Base-by-base conservation (phyloP, 2,888 invertebrate genomes). In the Crematogaster levior region DNA sequence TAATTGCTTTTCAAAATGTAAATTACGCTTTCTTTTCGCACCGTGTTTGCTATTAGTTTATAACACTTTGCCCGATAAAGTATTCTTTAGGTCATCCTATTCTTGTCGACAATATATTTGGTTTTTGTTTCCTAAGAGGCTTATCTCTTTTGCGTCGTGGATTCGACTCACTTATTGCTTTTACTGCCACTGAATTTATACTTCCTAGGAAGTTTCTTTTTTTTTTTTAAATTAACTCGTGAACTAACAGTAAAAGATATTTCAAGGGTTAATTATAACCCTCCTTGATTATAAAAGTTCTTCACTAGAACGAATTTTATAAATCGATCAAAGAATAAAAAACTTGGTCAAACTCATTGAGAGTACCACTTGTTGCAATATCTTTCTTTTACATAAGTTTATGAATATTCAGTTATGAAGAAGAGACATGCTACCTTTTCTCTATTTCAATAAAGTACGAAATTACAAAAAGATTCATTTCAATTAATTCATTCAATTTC, bases 361-460 rank as follows among this genome's bases (percentile, higher is more conserved):
- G 5, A 56, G 30, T 46, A 12, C 43, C 56, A 77, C 68, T 53
- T 77, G 77, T 68, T 77, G 77, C 68, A 34, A 21, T 18, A 43
- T 66, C 12, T 24, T 56, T 3, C 21, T 77, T 75, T 68, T 34
- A 18, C 24, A 30, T 48, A 68, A 53, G 30, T 75, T 75, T 66
- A 53, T 40, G 21, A 79, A 58, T 46, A 70, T 58, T 77, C 18
- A 56, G 6, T 65, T 27, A 40, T 27, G 21, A 53, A 75, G 1
- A 43, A 46, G 3, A 1, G 9, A 15, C 24, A 56, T 34, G 12
- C 12, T 43, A 0, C 3, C 21, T 12, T 65, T 7, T 34, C n/a
- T 34, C n/a, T n/a, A n/a, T 77, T 77, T 40, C 6, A 56, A 56
- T 68, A 30, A 18, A 21, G 56, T 6, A 43, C 7, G 3, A 43